Conservation (phyloP, 1,140 invertebrate genomes). For the Drosophila erecta region DNA sequence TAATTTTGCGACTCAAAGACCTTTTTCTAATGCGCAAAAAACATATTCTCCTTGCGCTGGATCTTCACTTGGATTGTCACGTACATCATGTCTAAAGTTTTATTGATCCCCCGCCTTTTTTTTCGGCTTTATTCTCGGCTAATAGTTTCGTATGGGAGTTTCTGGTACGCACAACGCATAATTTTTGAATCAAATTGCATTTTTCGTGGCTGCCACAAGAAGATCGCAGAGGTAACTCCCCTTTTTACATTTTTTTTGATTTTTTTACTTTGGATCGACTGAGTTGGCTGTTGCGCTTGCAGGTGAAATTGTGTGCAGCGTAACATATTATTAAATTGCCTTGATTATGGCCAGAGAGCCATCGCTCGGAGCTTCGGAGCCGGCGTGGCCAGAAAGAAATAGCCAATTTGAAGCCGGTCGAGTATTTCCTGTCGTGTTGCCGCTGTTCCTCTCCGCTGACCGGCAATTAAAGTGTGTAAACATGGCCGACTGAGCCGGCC, state of each 20-base stretch:
- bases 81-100: constrained; percentile 38
- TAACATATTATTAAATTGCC: constrained; percentile 80
- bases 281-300: constrained; percentile 42
- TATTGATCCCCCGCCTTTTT: constrained; percentile 11
- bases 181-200: constrained; percentile 51
- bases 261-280: not conserved
- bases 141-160: not conserved
- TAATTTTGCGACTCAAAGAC: constrained; percentile 26
- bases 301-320: constrained; percentile 80
- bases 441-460: constrained; percentile 31
- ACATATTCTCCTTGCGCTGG: constrained; percentile 43
- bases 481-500: constrained; percentile 66
- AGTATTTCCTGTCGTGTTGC: constrained; percentile 73
- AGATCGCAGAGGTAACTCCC: constrained; percentile 12
- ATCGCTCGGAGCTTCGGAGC: constrained; percentile 25
- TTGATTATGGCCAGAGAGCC: constrained; percentile 72
- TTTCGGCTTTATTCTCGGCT: constrained; percentile 3
- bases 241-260: not conserved
- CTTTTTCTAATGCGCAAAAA: constrained; percentile 57
- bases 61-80: constrained; percentile 30
- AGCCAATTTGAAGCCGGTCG: constrained; percentile 64
- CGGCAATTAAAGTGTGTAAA: constrained; percentile 79
- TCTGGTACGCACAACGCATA: constrained; percentile 38
- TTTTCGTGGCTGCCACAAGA: constrained; percentile 34
- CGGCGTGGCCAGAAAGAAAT: constrained; percentile 23